phyloP scores from a whole-genome alignment of 1,140 invertebrate species.

The Calephelis nemesis region DNA sequence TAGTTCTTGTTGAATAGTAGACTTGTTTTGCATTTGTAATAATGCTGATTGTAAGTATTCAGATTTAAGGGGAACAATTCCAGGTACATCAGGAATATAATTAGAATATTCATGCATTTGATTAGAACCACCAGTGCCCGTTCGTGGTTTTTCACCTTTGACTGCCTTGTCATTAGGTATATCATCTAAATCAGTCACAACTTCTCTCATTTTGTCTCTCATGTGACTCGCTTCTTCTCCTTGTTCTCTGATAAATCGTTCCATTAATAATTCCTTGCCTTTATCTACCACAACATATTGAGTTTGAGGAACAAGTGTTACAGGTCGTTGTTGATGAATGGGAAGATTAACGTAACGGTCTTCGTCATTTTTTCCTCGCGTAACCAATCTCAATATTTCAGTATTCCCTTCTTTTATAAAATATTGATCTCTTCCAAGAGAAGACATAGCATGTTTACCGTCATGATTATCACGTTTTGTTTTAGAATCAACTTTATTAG shows the following conservation, averaged over 20 bases:
- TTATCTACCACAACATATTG: constrained; percentile 82
- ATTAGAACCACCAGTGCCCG: constrained; percentile 43
- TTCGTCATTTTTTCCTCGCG: constrained; percentile 84
- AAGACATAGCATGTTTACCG: constrained; percentile 55
- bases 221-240: constrained; percentile 79
- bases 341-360: constrained; percentile 82
- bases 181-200: constrained; percentile 66
- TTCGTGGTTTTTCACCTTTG: constrained; percentile 48
- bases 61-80: constrained; percentile 60
- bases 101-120: constrained; percentile 61
- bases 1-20: constrained; percentile 71
- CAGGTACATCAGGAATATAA: constrained; percentile 58
- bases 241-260: constrained; percentile 90
- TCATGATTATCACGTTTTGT: constrained; percentile 51
- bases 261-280: constrained; percentile 89
- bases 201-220: constrained; percentile 81
- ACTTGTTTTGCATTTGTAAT: constrained; percentile 74
- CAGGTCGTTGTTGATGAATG: constrained; percentile 71
- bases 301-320: constrained; percentile 80
- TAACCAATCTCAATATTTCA: constrained; percentile 89
- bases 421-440: constrained; percentile 82
- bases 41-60: constrained; percentile 67
- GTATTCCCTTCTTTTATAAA: constrained; percentile 91
- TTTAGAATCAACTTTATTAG: constrained; percentile 58
- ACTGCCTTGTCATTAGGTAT: constrained; percentile 54